phyloP scores from a whole-genome alignment of 2,113 vertebrate genomes.

The Ranitomeya imitator region DNA sequence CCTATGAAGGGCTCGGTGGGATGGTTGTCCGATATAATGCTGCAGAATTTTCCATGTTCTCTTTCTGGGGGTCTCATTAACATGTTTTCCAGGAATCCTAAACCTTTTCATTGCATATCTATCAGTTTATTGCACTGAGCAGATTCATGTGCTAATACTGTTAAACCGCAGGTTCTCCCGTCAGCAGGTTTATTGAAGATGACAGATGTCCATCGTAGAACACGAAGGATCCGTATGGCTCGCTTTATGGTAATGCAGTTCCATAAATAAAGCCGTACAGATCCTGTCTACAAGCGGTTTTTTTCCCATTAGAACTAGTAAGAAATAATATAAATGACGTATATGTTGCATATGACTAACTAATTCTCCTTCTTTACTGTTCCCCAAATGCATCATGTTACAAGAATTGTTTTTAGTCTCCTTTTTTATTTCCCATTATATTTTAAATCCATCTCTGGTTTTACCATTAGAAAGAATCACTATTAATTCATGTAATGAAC shows the following conservation, averaged over 20 bases:
- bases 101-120: constrained; percentile 36
- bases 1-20: not conserved
- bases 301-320: constrained; percentile 9
- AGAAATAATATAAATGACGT: not conserved
- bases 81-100: constrained; percentile 31
- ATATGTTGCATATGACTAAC: constrained; percentile 24
- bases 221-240: not conserved
- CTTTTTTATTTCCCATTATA: not conserved
- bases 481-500: not conserved
- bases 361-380: constrained; percentile 18
- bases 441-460: not conserved
- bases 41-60: not conserved
- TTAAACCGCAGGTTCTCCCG: constrained; percentile 14
- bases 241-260: not conserved
- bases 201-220: constrained; percentile 12
- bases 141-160: constrained; percentile 22
- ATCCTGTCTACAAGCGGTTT: not conserved
- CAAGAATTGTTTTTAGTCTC: not conserved
- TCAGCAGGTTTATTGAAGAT: constrained; percentile 38
- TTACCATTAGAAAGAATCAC: not conserved
- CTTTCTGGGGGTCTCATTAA: constrained; percentile 10
- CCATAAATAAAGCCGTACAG: not conserved
- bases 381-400: not conserved
- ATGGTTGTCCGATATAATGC: not conserved
- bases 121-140: constrained; percentile 1